Evolutionary conservation across 2,888 invertebrate species (phyloP).

Genomic region (Sphinx pinastri): DNA sequence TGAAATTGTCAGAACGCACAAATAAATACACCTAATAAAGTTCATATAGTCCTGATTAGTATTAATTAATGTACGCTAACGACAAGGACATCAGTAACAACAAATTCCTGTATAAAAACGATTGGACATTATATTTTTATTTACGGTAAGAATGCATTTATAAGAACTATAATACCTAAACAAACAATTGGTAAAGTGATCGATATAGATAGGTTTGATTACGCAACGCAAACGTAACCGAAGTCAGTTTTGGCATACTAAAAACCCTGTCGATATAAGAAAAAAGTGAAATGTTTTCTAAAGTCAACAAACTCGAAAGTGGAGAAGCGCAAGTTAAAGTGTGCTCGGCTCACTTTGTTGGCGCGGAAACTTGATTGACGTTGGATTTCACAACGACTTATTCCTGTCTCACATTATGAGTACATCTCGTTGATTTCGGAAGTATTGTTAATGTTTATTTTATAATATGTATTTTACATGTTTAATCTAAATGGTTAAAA

Average conservation of each 20-base stretch:
- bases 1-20: no score
- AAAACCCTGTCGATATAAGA: constrained; percentile 47
- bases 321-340: constrained; percentile 52
- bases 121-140: not conserved
- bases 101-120: not conserved
- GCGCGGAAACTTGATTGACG: constrained; percentile 51
- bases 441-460: constrained; percentile 13
- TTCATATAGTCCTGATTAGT: no score
- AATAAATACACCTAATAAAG: no score
- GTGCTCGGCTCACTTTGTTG: constrained; percentile 45
- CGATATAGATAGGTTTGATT: constrained; percentile 47
- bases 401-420: constrained; percentile 42
- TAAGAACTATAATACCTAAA: constrained; percentile 30
- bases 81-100: not conserved
- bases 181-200: constrained; percentile 32
- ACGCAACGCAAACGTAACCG: constrained; percentile 52
- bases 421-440: constrained; percentile 38
- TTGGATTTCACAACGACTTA: constrained; percentile 51
- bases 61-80: no score
- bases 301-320: constrained; percentile 60
- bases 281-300: constrained; percentile 63
- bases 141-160: not conserved
- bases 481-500: constrained; percentile 1
- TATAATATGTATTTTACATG: not conserved
- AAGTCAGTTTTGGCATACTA: constrained; percentile 48